Evolutionary conservation across 2,888 invertebrate genomes (phyloP).

Genomic region (Mystacides longicornis): DNA sequence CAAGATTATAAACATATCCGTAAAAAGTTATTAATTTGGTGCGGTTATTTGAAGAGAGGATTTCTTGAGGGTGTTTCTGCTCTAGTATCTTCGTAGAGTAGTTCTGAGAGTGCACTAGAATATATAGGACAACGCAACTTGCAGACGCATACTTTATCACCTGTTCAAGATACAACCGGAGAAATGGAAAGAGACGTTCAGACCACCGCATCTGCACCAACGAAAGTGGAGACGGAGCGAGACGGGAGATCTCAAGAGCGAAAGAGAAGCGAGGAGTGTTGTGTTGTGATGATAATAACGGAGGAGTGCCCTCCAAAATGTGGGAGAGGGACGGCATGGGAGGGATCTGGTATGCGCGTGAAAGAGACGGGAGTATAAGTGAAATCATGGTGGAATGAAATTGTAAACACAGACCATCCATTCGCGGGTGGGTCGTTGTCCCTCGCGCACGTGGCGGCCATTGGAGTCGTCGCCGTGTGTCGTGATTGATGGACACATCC

Average conservation of each 20-base stretch:
- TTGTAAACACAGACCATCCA: slow-evolving; percentile 25
- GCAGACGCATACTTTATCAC: not conserved
- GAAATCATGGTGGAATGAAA: slow-evolving; percentile 8
- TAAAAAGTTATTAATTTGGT: too few species aligned
- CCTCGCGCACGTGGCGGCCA: slow-evolving; percentile 24
- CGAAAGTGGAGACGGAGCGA: not conserved
- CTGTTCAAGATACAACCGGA: slow-evolving; percentile 4
- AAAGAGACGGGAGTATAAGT: too few species aligned
- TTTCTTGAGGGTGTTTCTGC: too few species aligned
- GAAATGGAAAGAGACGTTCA: slow-evolving; percentile 4
- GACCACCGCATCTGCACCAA: not conserved
- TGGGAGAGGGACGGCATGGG: slow-evolving; percentile 5
- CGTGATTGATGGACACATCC: too few species aligned
- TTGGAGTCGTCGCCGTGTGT: too few species aligned
- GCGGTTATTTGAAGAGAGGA: too few species aligned
- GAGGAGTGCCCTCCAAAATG: slow-evolving; percentile 4
- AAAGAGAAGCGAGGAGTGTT: slow-evolving; percentile 6
- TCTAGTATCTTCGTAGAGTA: too few species aligned
- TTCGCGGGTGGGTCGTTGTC: slow-evolving; percentile 29
- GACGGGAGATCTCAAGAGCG: slow-evolving; percentile 2
- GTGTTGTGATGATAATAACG: not conserved
- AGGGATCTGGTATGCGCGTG: too few species aligned
- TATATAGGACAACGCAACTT: not conserved
- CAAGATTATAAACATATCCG: too few species aligned
- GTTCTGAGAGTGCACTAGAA: not conserved